Percentiles rank a stretch among this genome's conserved stretches.
Evolutionary conservation across 2,888 invertebrate genomes (phyloP).

Genomic region (Campaea margaritaria): DNA sequence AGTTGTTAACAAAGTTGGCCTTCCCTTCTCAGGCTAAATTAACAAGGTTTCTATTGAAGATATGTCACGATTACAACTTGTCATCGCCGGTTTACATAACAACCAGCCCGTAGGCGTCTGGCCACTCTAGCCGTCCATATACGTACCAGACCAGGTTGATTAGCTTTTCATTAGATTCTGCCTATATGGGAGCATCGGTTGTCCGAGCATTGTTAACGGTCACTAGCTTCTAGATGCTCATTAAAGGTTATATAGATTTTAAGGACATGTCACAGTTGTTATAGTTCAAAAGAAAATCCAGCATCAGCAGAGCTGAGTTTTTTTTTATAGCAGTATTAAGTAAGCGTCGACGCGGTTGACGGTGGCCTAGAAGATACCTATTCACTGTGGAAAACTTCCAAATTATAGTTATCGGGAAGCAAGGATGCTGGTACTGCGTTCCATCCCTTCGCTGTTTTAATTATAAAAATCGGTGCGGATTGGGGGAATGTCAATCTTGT

Average conservation of each 20-base stretch:
- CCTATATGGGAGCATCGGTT: conserved; percentile 10
- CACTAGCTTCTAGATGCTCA: background rate
- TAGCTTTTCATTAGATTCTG: conserved; percentile 33
- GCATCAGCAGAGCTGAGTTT: no score
- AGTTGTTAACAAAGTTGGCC: background rate
- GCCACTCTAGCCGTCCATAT: conserved; percentile 26
- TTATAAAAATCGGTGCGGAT: no score
- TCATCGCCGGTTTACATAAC: conserved; percentile 16
- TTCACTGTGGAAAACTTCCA: no score
- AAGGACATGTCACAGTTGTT: conserved; percentile 2
- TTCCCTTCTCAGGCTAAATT: background rate
- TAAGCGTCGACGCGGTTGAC: no score
- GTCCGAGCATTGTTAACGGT: conserved; percentile 15
- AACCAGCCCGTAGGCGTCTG: conserved; percentile 15
- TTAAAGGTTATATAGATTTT: no score
- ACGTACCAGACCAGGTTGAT: conserved; percentile 17
- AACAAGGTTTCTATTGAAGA: background rate
- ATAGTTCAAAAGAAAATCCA: no score
- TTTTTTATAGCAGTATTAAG: no score
- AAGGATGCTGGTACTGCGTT: no score
- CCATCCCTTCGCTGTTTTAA: no score
- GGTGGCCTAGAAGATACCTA: no score
- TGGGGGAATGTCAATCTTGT: no score
- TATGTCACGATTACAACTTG: conserved; percentile 8
- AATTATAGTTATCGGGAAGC: no score